Base-by-base conservation (phyloP, 30 jellyfish, hydroid and myxozoan species). In the Aurelia aurita complex sp. Pacific region DNA sequence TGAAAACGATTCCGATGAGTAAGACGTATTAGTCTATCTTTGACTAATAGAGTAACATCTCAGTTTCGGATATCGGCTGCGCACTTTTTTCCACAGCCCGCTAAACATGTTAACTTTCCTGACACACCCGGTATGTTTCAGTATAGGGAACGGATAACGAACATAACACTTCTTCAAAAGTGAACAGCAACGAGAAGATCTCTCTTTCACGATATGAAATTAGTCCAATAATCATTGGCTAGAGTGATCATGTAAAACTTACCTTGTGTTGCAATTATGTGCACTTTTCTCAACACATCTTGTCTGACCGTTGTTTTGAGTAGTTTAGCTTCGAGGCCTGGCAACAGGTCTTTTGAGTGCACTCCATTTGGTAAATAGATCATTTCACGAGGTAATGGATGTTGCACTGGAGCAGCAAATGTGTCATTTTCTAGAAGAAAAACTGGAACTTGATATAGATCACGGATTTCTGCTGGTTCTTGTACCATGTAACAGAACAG, bases 281-380 rank as follows among this genome's bases (percentile, higher is more conserved):
- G 32, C 38, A 35, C 8, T 36, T 36, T 46, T 7, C n/a, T n/a
- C 38, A 40, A 13, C 50, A 77, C 18, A 36, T n/a, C 40, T 32
- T 16, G 46, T 19, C 62, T 54, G 7, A 81, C 71, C n/a, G 40
- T 70, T 54, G 91, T 81, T 59, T 70, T 69, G 33, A 81, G 34
- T 14, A 81, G 16, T 4, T 19, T 51, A 0, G 53, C 73, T 60
- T 70, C 85, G 14, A 69, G 71, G 51, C 91, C 91, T 38, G 91
- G 91, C 32, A 81, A 51, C 35, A 81, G 69, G 12, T 70, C 77
- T 18, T 68, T 81, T 36, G 85, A 32, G 64, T 81, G 91, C 19
- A 66, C 69, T n/a, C n/a, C 52, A 32, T 69, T 40, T 52, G 91
- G 71, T 1, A 81, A 36, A 57, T 19, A 69, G 61, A 76, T 61